Evolutionary conservation across 2,113 vertebrate genomes (phyloP).

Genomic region (Sapajus apella): DNA sequence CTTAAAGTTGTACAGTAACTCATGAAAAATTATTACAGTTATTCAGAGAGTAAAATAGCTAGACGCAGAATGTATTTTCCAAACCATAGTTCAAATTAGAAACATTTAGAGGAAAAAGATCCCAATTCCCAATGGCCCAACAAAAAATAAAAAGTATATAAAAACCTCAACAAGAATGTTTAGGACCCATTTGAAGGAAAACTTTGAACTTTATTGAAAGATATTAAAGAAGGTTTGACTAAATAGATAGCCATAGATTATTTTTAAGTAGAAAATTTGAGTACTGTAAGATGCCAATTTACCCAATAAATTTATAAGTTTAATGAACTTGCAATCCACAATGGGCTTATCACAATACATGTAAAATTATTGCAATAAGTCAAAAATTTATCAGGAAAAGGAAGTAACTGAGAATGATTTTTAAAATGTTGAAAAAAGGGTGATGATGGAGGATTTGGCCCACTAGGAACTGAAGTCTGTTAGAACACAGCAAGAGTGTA

Average conservation of each 20-base stretch:
- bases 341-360: background rate
- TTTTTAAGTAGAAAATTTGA: background rate
- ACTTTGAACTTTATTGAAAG: background rate
- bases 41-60: background rate
- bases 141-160: background rate
- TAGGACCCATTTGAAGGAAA: background rate
- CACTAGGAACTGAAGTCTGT: background rate
- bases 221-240: background rate
- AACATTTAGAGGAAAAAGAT: background rate
- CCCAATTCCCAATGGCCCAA: background rate
- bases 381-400: constrained; percentile 28
- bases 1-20: background rate
- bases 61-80: background rate
- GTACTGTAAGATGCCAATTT: background rate
- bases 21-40: background rate
- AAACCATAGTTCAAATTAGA: background rate
- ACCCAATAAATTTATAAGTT: background rate
- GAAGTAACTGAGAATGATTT: constrained; percentile 11
- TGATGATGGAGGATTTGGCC: background rate
- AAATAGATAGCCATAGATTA: background rate
- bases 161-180: background rate
- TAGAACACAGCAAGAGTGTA: background rate
- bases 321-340: background rate
- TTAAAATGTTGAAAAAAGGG: background rate
- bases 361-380: background rate